Base-by-base conservation (phyloP, 2,888 invertebrate species). In the Trilocha varians region DNA sequence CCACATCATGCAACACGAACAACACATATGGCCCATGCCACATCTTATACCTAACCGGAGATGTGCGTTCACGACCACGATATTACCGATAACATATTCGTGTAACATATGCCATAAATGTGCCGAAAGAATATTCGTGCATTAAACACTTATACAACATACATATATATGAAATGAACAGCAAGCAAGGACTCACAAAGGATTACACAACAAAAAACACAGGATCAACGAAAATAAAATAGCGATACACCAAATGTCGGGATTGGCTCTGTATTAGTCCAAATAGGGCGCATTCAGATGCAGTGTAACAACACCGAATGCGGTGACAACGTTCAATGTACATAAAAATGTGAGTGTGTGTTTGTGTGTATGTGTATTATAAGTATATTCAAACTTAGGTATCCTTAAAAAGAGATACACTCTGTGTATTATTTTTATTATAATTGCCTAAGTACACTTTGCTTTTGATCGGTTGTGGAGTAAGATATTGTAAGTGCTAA, bases 1-100 rank as follows among this genome's bases (percentile, higher is more conserved):
- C 71, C 77, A 64, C 47, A 69, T 69, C 85, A 85, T 85, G 84
- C 85, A 84, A 79, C 78, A 84, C 82, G 75, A 76, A 85, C 83
- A 80, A 85, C 84, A 84, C 64, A 61, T 62, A 82, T 75, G 82
- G 82, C 82, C 68, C 80, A 83, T 80, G 77, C 79, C 83, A 77
- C 71, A 25, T 25, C 25, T 3, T 25, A 25, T 65, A 70, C 70
- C 70, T 74, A 63, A 62, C 67, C 50, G 62, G 75, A 80, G 67
- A 76, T 63, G 80, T 83, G 82, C 80, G 77, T 78, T 72, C 72
- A 74, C 78, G 82, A 79, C 82, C 83, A 83, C 84, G 67, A 72
- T 11, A 74, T 69, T 67, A 64, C 71, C 68, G 70, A 69, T 69
- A 70, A 66, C 73, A 73, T 66, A 62, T 71, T 73, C 62, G 72